Percentiles rank a stretch among this genome's conserved stretches.
phyloP scores from a whole-genome alignment of 1,140 invertebrate genomes.

The Saxidomus purpurata region DNA sequence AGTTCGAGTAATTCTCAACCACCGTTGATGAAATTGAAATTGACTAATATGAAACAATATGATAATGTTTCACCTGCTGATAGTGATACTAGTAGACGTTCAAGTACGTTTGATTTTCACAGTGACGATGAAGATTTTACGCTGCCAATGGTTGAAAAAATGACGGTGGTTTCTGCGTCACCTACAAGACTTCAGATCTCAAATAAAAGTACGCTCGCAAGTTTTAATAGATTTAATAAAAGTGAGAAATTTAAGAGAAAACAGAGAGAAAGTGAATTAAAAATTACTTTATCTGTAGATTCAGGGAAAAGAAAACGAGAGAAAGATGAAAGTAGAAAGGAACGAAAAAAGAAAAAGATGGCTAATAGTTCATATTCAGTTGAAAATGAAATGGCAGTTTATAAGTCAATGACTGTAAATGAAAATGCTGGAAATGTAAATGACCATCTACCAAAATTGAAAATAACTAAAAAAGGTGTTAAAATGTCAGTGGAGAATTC shows the following conservation, averaged over 20 bases:
- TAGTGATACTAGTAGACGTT: conserved; percentile 64
- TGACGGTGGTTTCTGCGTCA: conserved; percentile 76
- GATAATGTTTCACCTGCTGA: conserved; percentile 56
- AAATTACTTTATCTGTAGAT: conserved; percentile 65
- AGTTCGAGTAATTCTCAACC: conserved; percentile 61
- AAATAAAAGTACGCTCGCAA: conserved; percentile 74
- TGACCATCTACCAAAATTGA: conserved; percentile 74
- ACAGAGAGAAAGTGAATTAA: conserved; percentile 74
- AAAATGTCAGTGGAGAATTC: conserved; percentile 65
- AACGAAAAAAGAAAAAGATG: conserved; percentile 79
- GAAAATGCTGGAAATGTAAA: conserved; percentile 64
- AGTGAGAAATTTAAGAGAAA: conserved; percentile 80
- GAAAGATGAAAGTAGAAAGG: conserved; percentile 81
- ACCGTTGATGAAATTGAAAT: conserved; percentile 61
- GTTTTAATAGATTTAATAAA: conserved; percentile 75
- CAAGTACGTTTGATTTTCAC: conserved; percentile 79
- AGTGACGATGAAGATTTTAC: conserved; percentile 81
- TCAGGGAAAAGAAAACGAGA: conserved; percentile 80
- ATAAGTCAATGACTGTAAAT: conserved; percentile 75
- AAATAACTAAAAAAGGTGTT: conserved; percentile 73
- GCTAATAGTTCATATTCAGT: conserved; percentile 67
- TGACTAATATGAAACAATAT: conserved; percentile 49
- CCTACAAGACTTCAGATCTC: conserved; percentile 80
- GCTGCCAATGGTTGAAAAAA: conserved; percentile 65
- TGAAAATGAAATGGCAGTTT: conserved; percentile 71